Evolutionary conservation across 1,140 invertebrate species (phyloP).

Genomic region (Trichoplusia ni): DNA sequence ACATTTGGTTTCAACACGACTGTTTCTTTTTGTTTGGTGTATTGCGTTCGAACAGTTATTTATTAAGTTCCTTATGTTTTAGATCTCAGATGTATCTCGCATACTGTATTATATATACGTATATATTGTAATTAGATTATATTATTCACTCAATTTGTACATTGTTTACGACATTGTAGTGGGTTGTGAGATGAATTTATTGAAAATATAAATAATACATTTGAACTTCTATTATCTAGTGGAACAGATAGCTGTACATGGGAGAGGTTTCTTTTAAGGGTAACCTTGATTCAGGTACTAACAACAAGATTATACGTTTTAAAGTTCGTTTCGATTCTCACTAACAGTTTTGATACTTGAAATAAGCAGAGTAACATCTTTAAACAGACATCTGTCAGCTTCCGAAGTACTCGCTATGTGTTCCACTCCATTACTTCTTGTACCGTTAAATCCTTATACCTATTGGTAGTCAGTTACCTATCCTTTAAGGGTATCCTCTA

Average conservation of each 20-base stretch:
- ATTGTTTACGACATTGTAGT: slow-evolving; percentile 59
- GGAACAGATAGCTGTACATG: not conserved
- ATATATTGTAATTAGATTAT: slow-evolving; percentile 40
- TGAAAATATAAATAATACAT: slow-evolving; percentile 29
- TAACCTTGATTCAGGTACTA: too few species aligned
- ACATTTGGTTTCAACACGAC: slow-evolving; percentile 26
- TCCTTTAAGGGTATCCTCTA: slow-evolving; percentile 14
- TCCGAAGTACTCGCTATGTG: too few species aligned
- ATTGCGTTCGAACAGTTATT: slow-evolving; percentile 27
- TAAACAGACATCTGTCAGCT: too few species aligned
- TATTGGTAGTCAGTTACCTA: not conserved
- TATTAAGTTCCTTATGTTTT: slow-evolving; percentile 65
- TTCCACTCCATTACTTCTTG: not conserved
- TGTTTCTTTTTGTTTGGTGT: slow-evolving; percentile 39
- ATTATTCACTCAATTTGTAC: slow-evolving; percentile 47
- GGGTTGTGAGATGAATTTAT: slow-evolving; percentile 74
- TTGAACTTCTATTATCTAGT: not conserved
- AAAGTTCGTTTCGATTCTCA: too few species aligned
- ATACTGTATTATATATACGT: slow-evolving; percentile 49
- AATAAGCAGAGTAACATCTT: too few species aligned
- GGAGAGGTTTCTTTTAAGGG: too few species aligned
- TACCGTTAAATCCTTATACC: slow-evolving; percentile 13
- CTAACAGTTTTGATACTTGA: too few species aligned
- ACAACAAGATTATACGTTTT: too few species aligned
- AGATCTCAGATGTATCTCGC: slow-evolving; percentile 70